Evolutionary conservation across 92 coral and sea anemone genomes (phyloP), one percentile per base, ranked within the genome.

Genomic region (Hydrozoanthus gracilis): DNA sequence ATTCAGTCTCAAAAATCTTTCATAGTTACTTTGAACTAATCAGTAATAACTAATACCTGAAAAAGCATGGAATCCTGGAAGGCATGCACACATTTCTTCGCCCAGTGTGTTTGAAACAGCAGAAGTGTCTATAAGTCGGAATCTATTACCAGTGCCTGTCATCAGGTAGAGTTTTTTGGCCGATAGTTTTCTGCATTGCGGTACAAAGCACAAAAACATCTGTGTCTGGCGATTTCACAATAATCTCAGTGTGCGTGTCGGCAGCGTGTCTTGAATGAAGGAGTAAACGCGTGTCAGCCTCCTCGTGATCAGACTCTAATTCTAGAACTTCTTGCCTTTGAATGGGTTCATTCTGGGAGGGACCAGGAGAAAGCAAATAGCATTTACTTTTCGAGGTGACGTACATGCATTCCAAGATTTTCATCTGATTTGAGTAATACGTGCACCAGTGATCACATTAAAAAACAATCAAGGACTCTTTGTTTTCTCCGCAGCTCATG

Each of bases 11-110:
- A 27, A 27, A 73, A n/a, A 71, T 82, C 61, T 20, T 72, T 71
- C 61, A 73, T 13, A 51, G 44, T 73, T 56, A 35, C 70, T 52
- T 18, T 48, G 60, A 71, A 71, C 51, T 50, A 62, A 77, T 35
- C 60, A 48, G 62, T 61, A 86, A 60, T 27, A 86, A 73, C 78
- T 73, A 50, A 70, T 86, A 86, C 89, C 86, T 15, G 89, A 71
- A 51, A 86, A 86, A 76, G 86, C 86, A 77, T 86, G 84, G 67
- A 86, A 86, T 86, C 89, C 89, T 62, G 89, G 89, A 68, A 86
- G 47, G 86, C 89, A 77, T 77, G 48, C 3, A 68, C 47, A 68
- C 73, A 68, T 68, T 68, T 68, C 73, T 10, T 68, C 48, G 73
- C 73, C 84, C 15, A 78, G 71, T 78, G 50, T 10, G 68, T 78